phyloP scores from a whole-genome alignment of 2,888 invertebrate genomes.

The Pocota personata region DNA sequence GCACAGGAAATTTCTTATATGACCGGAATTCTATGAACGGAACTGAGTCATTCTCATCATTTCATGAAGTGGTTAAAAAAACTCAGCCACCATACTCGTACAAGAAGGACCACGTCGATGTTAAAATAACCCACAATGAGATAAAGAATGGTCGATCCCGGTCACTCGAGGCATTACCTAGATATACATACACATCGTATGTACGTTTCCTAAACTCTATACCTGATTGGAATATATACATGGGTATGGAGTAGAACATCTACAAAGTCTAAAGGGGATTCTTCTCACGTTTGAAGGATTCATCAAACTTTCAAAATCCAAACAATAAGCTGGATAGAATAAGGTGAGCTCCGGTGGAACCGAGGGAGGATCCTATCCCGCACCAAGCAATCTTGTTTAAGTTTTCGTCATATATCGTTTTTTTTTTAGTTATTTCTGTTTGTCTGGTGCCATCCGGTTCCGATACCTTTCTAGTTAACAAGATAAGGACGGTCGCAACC shows the following conservation, averaged over 20 bases:
- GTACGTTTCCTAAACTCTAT: neutral
- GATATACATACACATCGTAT: neutral
- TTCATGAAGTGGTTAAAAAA: constrained; percentile 32
- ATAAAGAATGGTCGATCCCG: neutral
- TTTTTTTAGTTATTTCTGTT: constrained; percentile 26
- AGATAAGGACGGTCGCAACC: constrained; percentile 52
- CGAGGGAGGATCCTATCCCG: neutral
- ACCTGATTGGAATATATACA: constrained; percentile 3
- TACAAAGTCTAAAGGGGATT: constrained; percentile 50
- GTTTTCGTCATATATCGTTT: constrained; percentile 24
- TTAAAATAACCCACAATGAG: constrained; percentile 10
- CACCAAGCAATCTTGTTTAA: constrained; percentile 9
- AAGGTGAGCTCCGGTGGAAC: constrained; percentile 9
- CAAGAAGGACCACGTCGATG: neutral
- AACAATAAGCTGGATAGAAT: constrained; percentile 55
- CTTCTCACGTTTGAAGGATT: constrained; percentile 70
- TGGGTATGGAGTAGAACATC: constrained; percentile 11
- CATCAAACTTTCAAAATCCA: constrained; percentile 73
- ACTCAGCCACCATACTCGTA: constrained; percentile 1
- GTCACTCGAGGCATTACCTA: constrained; percentile 19
- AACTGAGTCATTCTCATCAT: constrained; percentile 25
- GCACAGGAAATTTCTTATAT: neutral
- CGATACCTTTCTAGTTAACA: constrained; percentile 60
- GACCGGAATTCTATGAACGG: constrained; percentile 4
- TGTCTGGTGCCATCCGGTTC: constrained; percentile 31